These are phyloP conservation scores for Patagioenas fasciata DNA, from an alignment of 2,113 vertebrate species.

Conservation along the genomic window DNA sequence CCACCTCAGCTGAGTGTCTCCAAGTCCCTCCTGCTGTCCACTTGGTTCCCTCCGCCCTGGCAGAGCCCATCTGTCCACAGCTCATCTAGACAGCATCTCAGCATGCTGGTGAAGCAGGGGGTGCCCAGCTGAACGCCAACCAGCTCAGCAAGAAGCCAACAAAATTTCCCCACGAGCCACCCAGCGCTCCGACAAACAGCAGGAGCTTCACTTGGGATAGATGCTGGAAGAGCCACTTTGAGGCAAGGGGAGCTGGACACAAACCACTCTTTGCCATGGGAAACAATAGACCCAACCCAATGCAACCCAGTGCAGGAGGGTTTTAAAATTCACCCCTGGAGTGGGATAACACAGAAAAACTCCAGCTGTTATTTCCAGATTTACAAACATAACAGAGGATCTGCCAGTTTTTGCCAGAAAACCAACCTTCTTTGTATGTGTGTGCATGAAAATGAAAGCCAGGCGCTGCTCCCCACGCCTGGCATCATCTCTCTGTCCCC, in stretches of 20 bases:
- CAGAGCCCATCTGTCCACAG: neutral
- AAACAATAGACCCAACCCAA: constrained; percentile 15
- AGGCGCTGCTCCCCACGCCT: neutral
- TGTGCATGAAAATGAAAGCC: neutral
- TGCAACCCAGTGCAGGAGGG: neutral
- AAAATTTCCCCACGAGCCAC: neutral
- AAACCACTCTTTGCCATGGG: neutral
- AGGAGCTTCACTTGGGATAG: neutral
- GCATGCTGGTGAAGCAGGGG: neutral
- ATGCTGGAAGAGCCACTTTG: neutral
- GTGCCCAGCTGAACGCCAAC: neutral
- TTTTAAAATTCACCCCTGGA: neutral
- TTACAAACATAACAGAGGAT: neutral
- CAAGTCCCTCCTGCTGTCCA: neutral
- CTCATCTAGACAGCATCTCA: neutral
- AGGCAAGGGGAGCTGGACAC: neutral
- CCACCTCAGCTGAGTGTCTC: neutral
- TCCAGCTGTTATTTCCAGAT: constrained; percentile 18
- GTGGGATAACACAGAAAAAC: neutral
- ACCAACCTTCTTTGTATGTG: neutral
- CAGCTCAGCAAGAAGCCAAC: neutral
- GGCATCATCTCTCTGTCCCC: neutral
- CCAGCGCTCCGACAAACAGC: neutral
- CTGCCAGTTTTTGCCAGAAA: neutral
- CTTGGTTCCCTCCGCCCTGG: neutral